phyloP scores from a whole-genome alignment of 2,888 invertebrate genomes.

The Ichneumoninae sp. region DNA sequence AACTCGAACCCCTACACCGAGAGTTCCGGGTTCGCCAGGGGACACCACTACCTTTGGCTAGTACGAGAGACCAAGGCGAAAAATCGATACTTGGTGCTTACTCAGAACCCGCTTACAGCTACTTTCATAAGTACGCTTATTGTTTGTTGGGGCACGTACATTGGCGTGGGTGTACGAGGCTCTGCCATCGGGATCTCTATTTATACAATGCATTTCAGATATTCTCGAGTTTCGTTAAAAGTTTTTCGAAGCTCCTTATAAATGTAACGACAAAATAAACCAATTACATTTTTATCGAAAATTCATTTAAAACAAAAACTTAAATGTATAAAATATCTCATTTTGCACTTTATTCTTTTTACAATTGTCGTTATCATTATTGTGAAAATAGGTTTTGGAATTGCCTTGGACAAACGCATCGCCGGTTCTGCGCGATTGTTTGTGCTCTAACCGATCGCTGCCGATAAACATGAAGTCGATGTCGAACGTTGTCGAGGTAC shows the following conservation, averaged over 20 bases:
- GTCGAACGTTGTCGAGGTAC: constrained; percentile 91
- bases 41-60: constrained; percentile 35
- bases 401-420: constrained; percentile 90
- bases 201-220: background rate
- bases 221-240: background rate
- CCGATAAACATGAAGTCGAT: constrained; percentile 92
- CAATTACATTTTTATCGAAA: background rate
- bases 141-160: constrained; percentile 63
- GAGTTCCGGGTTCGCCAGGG: constrained; percentile 34
- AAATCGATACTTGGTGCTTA: constrained; percentile 66
- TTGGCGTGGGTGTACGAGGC: constrained; percentile 33
- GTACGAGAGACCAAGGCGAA: constrained; percentile 38
- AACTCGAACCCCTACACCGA: constrained; percentile 49
- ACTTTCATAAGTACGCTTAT: constrained; percentile 64
- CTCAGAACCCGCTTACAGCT: constrained; percentile 64
- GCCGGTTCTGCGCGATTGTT: constrained; percentile 91
- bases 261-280: background rate
- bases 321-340: constrained; percentile 2
- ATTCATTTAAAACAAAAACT: background rate
- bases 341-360: background rate
- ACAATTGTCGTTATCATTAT: background rate
- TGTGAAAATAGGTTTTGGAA: constrained; percentile 88
- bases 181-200: background rate
- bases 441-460: constrained; percentile 89
- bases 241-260: background rate